Percentiles rank a stretch among this genome's conserved stretches.
These are phyloP conservation scores for Saccostrea cuccullata DNA, from an alignment of 1,140 invertebrate species.

Conservation along the genomic window DNA sequence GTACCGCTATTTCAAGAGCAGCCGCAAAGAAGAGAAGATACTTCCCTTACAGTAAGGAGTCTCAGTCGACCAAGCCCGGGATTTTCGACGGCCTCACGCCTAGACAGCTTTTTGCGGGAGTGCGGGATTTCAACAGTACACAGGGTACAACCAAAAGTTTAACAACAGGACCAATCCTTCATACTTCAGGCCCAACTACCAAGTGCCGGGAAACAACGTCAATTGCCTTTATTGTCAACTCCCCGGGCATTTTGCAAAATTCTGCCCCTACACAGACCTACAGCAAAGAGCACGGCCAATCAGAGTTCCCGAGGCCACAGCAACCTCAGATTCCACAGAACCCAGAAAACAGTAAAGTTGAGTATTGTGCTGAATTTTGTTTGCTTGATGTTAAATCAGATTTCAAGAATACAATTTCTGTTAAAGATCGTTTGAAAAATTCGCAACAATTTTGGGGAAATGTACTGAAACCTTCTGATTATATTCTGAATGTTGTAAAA, in stretches of 20 bases:
- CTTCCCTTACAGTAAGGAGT: neutral
- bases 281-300: neutral
- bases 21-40: neutral
- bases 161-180: neutral
- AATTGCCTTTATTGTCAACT: neutral
- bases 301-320: neutral
- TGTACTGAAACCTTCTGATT: constrained; percentile 34
- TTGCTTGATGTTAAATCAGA: neutral
- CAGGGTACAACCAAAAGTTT: neutral
- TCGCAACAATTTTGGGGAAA: constrained; percentile 25
- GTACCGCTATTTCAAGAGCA: constrained; percentile 17
- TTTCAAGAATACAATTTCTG: neutral
- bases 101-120: constrained; percentile 1
- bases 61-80: neutral
- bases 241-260: neutral
- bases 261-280: neutral
- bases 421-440: constrained; percentile 29
- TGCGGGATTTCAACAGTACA: neutral
- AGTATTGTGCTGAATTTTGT: neutral
- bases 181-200: neutral
- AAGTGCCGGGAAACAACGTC: neutral
- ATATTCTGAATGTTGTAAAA: constrained; percentile 22
- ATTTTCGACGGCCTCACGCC: neutral
- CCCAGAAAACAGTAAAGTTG: neutral
- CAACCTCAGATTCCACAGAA: neutral